phyloP scores from a whole-genome alignment of 1,140 invertebrate genomes.

The Aphis gossypii region DNA sequence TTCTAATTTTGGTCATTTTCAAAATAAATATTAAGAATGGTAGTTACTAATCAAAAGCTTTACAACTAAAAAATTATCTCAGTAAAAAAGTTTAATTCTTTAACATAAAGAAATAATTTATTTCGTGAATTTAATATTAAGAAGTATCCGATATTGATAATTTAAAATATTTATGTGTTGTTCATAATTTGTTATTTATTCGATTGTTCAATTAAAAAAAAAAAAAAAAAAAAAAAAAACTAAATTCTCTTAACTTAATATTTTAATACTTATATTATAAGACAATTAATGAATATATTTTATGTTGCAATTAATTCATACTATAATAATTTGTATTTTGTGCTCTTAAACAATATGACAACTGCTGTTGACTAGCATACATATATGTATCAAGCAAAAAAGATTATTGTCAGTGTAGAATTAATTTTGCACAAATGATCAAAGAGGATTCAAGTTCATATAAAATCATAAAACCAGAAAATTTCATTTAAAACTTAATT shows the following conservation, averaged over 20 bases:
- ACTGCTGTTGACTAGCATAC: neutral
- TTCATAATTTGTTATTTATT: neutral
- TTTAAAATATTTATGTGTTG: neutral
- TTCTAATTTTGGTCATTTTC: neutral
- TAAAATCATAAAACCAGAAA: neutral
- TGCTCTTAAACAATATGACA: neutral
- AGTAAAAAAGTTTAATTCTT: too few relatives aligned
- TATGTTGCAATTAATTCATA: neutral
- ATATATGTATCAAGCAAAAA: neutral
- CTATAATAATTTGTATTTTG: neutral
- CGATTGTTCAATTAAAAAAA: neutral
- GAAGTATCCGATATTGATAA: neutral
- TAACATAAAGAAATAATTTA: neutral
- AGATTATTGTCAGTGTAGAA: neutral
- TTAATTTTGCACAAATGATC: neutral
- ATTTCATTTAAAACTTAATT: neutral
- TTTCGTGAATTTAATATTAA: neutral
- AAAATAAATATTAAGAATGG: neutral
- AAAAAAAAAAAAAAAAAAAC: too few relatives aligned
- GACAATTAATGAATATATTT: neutral
- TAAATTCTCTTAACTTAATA: too few relatives aligned
- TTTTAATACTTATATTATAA: too few relatives aligned
- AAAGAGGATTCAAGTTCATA: neutral
- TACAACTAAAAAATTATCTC: neutral
- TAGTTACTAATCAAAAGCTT: neutral